phyloP scores from a whole-genome alignment of 2,888 invertebrate species.

The Parnassius glacialis region DNA sequence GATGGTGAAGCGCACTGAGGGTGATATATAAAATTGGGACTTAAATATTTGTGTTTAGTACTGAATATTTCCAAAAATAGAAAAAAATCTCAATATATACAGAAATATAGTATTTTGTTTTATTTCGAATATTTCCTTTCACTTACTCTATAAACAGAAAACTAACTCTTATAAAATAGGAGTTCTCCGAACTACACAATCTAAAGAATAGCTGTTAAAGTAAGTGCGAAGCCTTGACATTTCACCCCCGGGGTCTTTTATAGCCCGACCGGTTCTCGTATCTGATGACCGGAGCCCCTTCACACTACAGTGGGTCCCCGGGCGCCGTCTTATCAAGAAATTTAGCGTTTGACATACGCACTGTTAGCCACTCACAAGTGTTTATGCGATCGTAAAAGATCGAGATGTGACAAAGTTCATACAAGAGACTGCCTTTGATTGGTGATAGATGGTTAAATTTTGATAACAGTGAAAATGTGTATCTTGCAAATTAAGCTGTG shows the following conservation, averaged over 20 bases:
- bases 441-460: conserved; percentile 5
- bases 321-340: conserved; percentile 38
- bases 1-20: too few relatives aligned
- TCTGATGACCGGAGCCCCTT: conserved; percentile 61
- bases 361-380: conserved; percentile 30
- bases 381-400: conserved; percentile 42
- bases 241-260: conserved; percentile 55
- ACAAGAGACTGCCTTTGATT: conserved; percentile 1
- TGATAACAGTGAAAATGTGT: conserved; percentile 7
- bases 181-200: background rate
- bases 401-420: conserved; percentile 22
- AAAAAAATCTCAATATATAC: too few relatives aligned
- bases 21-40: too few relatives aligned
- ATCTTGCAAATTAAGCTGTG: too few relatives aligned
- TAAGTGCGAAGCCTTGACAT: conserved; percentile 64
- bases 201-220: conserved; percentile 40
- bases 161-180: too few relatives aligned
- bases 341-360: conserved; percentile 37
- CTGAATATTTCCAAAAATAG: too few relatives aligned
- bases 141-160: background rate
- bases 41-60: too few relatives aligned
- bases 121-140: too few relatives aligned
- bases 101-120: too few relatives aligned
- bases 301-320: conserved; percentile 29
- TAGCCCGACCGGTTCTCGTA: conserved; percentile 43